Conservation (phyloP, 2,888 invertebrate species). For the Papilio protenor region DNA sequence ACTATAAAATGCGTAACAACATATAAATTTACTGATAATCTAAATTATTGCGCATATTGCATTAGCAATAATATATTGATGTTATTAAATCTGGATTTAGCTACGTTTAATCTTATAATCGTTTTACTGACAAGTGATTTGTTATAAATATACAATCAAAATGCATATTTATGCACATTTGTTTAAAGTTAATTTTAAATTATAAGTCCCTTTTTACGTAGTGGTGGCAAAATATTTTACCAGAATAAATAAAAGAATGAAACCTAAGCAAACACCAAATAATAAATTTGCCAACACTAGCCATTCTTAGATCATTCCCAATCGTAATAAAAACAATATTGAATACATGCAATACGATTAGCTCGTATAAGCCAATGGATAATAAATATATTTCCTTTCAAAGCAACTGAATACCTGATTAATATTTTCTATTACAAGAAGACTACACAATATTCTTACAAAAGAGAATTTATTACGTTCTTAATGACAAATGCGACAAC, state of each 20-base stretch:
- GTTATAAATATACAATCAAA: neutral
- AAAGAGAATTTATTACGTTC: neutral
- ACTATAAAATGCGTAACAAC: conserved; percentile 10
- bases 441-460: conserved; percentile 12
- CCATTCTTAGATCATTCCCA: neutral
- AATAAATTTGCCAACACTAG: too few species aligned
- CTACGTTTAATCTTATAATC: conserved; percentile 21
- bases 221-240: neutral
- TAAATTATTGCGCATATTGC: conserved; percentile 20
- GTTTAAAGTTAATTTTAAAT: neutral
- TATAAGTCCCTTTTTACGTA: neutral
- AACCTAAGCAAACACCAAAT: too few species aligned
- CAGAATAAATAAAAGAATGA: too few species aligned
- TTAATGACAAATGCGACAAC: conserved; percentile 21
- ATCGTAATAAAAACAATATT: neutral
- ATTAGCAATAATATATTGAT: conserved; percentile 17
- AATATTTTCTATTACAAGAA: conserved; percentile 20
- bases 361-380: neutral
- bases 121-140: conserved; percentile 8
- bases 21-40: conserved; percentile 27
- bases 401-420: conserved; percentile 17
- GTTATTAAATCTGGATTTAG: conserved; percentile 29
- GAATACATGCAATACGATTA: neutral
- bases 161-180: neutral
- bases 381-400: conserved; percentile 13